Percentiles rank a stretch among this genome's conserved stretches.
Evolutionary conservation across 2,113 vertebrate genomes (phyloP).

Genomic region (Pogona vitticeps): DNA sequence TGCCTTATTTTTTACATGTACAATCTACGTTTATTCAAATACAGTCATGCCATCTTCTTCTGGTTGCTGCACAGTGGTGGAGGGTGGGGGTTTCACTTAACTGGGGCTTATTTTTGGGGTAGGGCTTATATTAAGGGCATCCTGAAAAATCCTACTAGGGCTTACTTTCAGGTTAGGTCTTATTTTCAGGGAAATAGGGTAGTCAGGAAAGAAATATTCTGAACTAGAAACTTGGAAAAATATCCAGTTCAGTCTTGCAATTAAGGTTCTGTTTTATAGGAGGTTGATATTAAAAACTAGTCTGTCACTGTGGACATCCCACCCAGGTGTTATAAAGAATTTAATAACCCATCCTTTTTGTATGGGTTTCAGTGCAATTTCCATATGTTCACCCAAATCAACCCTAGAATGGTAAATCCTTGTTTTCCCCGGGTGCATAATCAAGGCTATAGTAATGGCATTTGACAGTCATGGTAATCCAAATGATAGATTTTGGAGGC

Average conservation of each 20-base stretch:
- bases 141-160: too few species aligned
- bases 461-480: neutral
- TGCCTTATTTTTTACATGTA: too few species aligned
- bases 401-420: neutral
- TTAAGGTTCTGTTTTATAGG: constrained; percentile 54
- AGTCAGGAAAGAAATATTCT: constrained; percentile 33
- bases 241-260: too few species aligned
- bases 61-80: too few species aligned
- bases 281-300: constrained; percentile 53
- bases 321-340: constrained; percentile 51
- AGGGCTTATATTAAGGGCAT: too few species aligned
- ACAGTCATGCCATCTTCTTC: too few species aligned
- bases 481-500: neutral
- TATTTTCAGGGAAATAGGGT: too few species aligned
- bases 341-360: constrained; percentile 1
- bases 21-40: too few species aligned
- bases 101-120: too few species aligned
- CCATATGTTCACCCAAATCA: neutral
- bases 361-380: constrained; percentile 38
- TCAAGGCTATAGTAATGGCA: neutral
- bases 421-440: rapidly evolving
- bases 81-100: too few species aligned
- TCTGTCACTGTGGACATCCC: constrained; percentile 34
- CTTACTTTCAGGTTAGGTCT: too few species aligned
- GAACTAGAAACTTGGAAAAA: too few species aligned